Evolutionary conservation across 2,113 vertebrate species (phyloP).

Genomic region (Drymodes brunneopygia): DNA sequence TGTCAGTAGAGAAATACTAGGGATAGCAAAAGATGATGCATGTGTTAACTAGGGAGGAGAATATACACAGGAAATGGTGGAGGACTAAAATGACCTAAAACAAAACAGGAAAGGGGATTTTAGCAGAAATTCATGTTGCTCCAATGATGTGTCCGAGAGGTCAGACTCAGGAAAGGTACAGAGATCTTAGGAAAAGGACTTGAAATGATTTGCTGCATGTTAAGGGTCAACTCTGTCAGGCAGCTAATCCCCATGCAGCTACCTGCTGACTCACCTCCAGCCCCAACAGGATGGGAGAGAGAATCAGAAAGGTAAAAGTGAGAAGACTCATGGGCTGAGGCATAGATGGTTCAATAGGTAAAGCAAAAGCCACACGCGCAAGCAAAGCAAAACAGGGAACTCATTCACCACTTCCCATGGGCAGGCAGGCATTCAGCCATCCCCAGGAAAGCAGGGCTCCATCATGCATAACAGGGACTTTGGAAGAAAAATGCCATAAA

Average conservation of each 20-base stretch:
- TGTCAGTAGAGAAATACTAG: not conserved
- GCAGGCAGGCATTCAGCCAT: not conserved
- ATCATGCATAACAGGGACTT: fast-evolving
- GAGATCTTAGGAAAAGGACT: not conserved
- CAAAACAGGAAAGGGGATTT: not conserved
- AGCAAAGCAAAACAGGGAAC: not conserved
- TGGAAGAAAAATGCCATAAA: not conserved
- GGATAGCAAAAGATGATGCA: not conserved
- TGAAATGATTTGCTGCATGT: not conserved
- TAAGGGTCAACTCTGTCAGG: not conserved
- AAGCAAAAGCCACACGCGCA: fast-evolving
- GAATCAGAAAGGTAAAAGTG: not conserved
- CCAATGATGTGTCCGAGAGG: not conserved
- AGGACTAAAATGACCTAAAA: not conserved
- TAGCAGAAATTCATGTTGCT: not conserved
- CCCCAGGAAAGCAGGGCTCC: not conserved
- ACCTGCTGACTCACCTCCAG: not conserved
- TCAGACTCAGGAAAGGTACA: not conserved
- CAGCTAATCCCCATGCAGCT: not conserved
- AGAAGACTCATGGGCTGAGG: not conserved
- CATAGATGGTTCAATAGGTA: not conserved
- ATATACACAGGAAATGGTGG: not conserved
- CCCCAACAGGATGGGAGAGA: not conserved
- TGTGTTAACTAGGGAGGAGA: not conserved
- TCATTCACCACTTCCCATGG: fast-evolving